phyloP scores from a whole-genome alignment of 1,140 invertebrate species.

The Heliconius nattereri region DNA sequence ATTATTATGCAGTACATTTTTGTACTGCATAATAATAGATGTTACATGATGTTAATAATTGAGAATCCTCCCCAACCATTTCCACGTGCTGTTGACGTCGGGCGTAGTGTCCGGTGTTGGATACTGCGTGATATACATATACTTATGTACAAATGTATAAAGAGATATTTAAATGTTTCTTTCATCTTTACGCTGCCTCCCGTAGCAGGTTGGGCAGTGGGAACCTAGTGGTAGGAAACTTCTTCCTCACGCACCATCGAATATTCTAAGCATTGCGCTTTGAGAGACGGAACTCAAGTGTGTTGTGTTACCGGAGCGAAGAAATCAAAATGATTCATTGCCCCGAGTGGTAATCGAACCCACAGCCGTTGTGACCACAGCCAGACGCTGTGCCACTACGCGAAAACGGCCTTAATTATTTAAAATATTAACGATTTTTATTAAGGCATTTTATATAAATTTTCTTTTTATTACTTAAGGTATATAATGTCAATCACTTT shows the following conservation, averaged over 20 bases:
- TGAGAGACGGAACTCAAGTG: not conserved
- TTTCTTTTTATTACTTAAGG: no score
- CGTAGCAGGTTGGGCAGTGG: not conserved
- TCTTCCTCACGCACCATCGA: not conserved
- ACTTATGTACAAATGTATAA: not conserved
- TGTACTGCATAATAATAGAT: not conserved
- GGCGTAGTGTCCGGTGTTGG: conserved; percentile 90
- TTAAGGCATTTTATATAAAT: no score
- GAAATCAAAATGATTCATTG: not conserved
- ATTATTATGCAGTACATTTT: no score
- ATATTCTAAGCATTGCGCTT: not conserved
- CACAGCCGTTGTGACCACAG: not conserved
- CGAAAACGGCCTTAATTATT: no score
- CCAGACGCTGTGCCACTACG: no score
- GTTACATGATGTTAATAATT: conserved; percentile 21
- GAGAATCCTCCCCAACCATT: conserved; percentile 86
- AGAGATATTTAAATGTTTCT: no score
- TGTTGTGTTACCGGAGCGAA: not conserved
- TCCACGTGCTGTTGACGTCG: conserved; percentile 90
- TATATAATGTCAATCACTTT: not conserved
- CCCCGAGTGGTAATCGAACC: not conserved
- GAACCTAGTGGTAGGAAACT: not conserved
- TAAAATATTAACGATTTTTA: no score
- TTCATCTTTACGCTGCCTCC: not conserved
- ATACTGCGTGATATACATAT: conserved; percentile 80